Evolutionary conservation across 1,140 invertebrate species (phyloP), one percentile per base, ranked within the genome.

Genomic region (Rhopalosiphum padi): DNA sequence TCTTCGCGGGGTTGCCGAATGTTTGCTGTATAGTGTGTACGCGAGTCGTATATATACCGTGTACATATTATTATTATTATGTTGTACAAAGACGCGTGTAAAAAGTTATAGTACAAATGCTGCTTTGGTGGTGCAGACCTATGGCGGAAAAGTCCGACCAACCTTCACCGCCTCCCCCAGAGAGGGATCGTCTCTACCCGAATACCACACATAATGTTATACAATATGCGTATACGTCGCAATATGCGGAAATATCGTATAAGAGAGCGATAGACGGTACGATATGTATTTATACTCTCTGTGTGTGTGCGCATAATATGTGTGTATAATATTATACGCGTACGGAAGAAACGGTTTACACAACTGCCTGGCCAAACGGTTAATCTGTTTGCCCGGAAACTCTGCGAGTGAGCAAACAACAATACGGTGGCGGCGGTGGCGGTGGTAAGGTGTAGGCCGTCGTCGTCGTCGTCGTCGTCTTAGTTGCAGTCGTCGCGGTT

Each of bases 371-470:
- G 25, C 11, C 89, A 11, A 86, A 68, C 90, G 60, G 90, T 91
- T 91, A 91, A 91, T 91, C 90, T 91, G 90, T 91, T 91, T 91
- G 68, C 68, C 68, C 8, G 82, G 41, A 22, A 48, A 46, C 90
- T 53, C 68, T n/a, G 41, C 41, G 23, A 23, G 48, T 48, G 82
- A 53, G 35, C 51, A 86, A 86, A 86, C 82, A 93, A 55, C 23
- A 55, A 89, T 25, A 89, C n/a, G n/a, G 22, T 21, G 87, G 43
- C 8, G 30, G 2, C 6, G 43, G 86, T 2, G 21, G 51, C 2
- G 11, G 46, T 46, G 55, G 55, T 30, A 25, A 68, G 15, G 60
- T n/a, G n/a, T 51, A 68, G 30, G 43, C 85, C 41, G 43, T 35
- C 37, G 37, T 37, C 37, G 37, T 37, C 77, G n/a, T 18, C 41